These are phyloP conservation scores for Melanostoma scalare DNA, from an alignment of 2,888 invertebrate species.

Conservation along the genomic window DNA sequence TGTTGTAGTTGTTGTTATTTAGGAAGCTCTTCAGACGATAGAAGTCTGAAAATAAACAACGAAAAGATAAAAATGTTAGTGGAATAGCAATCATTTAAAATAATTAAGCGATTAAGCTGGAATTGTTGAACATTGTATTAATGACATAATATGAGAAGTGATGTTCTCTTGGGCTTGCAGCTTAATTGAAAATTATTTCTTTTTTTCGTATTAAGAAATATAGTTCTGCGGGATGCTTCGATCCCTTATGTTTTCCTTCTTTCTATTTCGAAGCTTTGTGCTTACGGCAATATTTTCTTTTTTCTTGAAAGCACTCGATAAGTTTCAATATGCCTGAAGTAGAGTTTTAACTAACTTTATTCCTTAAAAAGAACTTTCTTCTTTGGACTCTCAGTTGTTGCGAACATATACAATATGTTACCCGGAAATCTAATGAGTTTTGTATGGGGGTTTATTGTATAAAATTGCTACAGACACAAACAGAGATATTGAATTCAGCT, in stretches of 20 bases:
- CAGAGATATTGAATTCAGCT: neutral
- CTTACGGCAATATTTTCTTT: neutral
- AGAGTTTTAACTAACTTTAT: neutral
- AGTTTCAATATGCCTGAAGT: constrained; percentile 25
- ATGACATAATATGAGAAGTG: too few relatives aligned
- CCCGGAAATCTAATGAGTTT: neutral
- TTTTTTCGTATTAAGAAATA: neutral
- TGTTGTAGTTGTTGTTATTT: constrained; percentile 14
- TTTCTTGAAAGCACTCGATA: constrained; percentile 4
- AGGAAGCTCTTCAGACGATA: too few relatives aligned
- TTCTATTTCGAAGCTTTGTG: constrained; percentile 1
- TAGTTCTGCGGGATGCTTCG: neutral
- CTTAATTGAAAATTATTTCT: too few relatives aligned
- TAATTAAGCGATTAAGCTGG: neutral
- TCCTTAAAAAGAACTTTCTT: constrained; percentile 3
- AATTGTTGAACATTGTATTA: neutral
- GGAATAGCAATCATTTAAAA: neutral
- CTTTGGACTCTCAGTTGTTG: neutral
- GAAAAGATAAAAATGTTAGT: neutral
- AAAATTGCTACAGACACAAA: neutral
- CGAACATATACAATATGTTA: constrained; percentile 14
- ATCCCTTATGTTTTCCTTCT: neutral
- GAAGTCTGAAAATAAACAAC: constrained; percentile 42
- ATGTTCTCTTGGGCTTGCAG: too few relatives aligned
- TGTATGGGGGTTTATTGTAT: too few relatives aligned